Evolutionary conservation across 2,113 vertebrate genomes (phyloP).

Genomic region (Dicaeum eximium): DNA sequence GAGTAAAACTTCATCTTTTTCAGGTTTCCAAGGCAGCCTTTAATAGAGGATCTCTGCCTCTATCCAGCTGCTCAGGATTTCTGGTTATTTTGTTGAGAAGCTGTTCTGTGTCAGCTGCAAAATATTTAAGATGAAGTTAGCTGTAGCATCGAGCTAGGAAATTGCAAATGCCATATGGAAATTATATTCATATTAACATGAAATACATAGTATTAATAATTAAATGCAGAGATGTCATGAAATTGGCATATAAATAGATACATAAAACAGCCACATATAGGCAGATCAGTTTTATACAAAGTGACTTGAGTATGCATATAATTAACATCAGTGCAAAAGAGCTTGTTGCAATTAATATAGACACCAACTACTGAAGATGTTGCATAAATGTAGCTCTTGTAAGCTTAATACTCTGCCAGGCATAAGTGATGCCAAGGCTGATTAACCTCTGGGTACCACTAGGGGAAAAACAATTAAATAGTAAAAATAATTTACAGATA

Average conservation of each 20-base stretch:
- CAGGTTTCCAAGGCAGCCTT: slow-evolving; percentile 8
- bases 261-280: not conserved
- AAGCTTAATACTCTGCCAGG: not conserved
- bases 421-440: not conserved
- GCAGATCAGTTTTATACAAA: not conserved
- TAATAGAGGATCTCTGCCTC: not conserved
- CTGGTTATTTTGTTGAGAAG: not conserved
- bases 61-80: slow-evolving; percentile 46
- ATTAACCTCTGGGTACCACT: not conserved
- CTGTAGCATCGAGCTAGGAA: not conserved
- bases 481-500: not conserved
- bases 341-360: not conserved
- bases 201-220: slow-evolving; percentile 23
- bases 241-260: not conserved
- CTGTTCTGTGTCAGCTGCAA: not conserved
- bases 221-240: not conserved
- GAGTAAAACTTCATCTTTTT: slow-evolving; percentile 29
- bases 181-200: not conserved
- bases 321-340: not conserved
- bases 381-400: not conserved
- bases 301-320: not conserved
- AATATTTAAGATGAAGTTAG: not conserved
- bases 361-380: not conserved
- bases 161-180: not conserved
- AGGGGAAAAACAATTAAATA: not conserved